phyloP scores from a whole-genome alignment of 1,140 invertebrate species.

The Aphelenchoides avenae region DNA sequence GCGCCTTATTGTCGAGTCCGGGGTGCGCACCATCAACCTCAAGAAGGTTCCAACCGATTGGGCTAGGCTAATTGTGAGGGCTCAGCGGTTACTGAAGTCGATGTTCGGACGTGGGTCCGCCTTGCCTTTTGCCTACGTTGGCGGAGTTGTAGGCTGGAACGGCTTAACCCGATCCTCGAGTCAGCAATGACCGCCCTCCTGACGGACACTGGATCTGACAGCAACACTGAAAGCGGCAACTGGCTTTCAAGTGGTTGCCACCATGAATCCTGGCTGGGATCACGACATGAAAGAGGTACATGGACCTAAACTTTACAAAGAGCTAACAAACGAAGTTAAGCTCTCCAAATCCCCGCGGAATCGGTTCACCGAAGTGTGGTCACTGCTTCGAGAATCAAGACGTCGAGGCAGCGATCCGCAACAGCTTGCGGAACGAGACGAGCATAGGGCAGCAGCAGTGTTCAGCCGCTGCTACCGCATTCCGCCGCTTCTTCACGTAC shows the following conservation, averaged over 20 bases:
- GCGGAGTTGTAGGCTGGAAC: constrained; percentile 50
- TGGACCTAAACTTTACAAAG: constrained; percentile 12
- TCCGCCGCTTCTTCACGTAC: constrained; percentile 24
- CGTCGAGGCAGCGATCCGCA: constrained; percentile 67
- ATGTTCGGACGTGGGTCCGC: constrained; percentile 56
- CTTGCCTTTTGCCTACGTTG: constrained; percentile 49
- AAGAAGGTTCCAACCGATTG: constrained; percentile 61
- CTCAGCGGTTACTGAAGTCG: constrained; percentile 68
- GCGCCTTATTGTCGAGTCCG: constrained; percentile 72
- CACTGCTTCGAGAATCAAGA: constrained; percentile 71
- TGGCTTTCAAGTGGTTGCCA: constrained; percentile 86
- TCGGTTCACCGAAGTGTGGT: constrained; percentile 99
- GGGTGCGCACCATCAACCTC: constrained; percentile 63
- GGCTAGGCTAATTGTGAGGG: constrained; percentile 68
- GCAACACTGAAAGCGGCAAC: constrained; percentile 68
- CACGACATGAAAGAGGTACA: constrained; percentile 92
- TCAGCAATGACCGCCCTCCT: constrained; percentile 82
- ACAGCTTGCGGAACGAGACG: too few relatives aligned
- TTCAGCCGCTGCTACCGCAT: too few relatives aligned
- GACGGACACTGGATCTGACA: constrained; percentile 65
- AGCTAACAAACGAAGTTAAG: constrained; percentile 53
- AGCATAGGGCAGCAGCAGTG: too few relatives aligned
- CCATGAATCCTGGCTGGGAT: constrained; percentile 99
- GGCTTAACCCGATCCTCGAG: constrained; percentile 71
- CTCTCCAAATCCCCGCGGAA: constrained; percentile 93